Evolutionary conservation across 2,797 vertebrate species (phyloP).

Genomic region (Thaleichthys pacificus): DNA sequence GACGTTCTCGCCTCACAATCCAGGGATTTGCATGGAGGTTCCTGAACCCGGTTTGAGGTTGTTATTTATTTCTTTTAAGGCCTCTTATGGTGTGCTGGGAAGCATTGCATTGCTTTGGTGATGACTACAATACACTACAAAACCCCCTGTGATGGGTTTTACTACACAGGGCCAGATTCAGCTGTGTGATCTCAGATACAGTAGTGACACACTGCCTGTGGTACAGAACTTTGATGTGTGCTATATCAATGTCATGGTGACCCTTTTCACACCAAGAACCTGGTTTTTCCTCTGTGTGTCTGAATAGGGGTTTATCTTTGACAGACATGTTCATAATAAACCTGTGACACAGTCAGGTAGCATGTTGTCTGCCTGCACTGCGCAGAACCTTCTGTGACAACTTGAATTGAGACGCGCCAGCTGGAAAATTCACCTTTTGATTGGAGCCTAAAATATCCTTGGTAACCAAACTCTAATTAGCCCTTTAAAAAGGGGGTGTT

Average conservation of each 20-base stretch:
- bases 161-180: slow-evolving; percentile 45
- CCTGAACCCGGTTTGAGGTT: slow-evolving; percentile 52
- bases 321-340: too few relatives aligned
- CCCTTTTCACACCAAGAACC: slow-evolving; percentile 39
- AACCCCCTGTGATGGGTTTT: slow-evolving; percentile 57
- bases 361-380: too few relatives aligned
- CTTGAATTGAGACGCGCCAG: slow-evolving; percentile 18
- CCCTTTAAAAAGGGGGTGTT: neutral
- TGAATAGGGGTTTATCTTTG: too few relatives aligned
- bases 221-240: slow-evolving; percentile 45
- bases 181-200: slow-evolving; percentile 64
- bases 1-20: slow-evolving; percentile 58
- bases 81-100: slow-evolving; percentile 53
- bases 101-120: slow-evolving; percentile 53
- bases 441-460: neutral
- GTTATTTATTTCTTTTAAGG: slow-evolving; percentile 62
- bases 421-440: slow-evolving; percentile 23
- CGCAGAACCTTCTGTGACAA: neutral
- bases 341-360: too few relatives aligned
- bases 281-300: neutral
- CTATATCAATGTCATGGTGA: slow-evolving; percentile 53
- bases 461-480: slow-evolving; percentile 4
- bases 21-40: slow-evolving; percentile 56
- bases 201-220: slow-evolving; percentile 40
- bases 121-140: slow-evolving; percentile 49